Base-by-base conservation (phyloP, 2,797 vertebrate species). In the Cossypha heuglini region DNA sequence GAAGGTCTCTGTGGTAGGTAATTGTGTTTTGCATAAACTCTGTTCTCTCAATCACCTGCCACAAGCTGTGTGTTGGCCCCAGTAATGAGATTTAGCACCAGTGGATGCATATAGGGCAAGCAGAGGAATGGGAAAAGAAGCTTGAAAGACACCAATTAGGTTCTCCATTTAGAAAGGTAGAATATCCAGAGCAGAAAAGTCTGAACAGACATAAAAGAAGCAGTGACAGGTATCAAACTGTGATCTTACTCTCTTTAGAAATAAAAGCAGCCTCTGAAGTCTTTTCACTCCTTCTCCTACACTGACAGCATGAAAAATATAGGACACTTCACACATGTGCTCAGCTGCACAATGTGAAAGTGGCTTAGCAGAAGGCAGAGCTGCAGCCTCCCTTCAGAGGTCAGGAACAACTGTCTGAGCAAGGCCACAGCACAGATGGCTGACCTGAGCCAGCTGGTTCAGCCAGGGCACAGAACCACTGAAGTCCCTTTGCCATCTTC, bases 181-280 rank as follows among this genome's bases (percentile, higher is more conserved):
- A 33, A 75, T 78, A 93, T 80, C 29, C 59, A 83, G 71, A 85
- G 89, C 81, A 80, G 19, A 54, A 43, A 51, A 66, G 11, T 13
- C 73, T 92, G 46, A 84, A 52, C 9, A 91, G 69, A 90, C 66
- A 74, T 92, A 88, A 94, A 89, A 93, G 75, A 35, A 95, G n/a
- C 71, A 90, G 66, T 84, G 92, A 81, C 86, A 88, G 80, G 40
- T 81, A 88, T 75, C 79, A 78, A 78, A 86, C 69, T 86, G 48
- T 80, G 85, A 94, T 93, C 89, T 93, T 72, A 13, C 24, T 55
- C 35, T 51, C 71, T 76, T 94, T n/a, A 88, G 85, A 93, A 96
- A 51, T 33, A 17, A 88, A 90, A 93, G 90, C 38, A 64, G 12
- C 26, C 69, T 88, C 87, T 69, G 76, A 88, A 88, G 40, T 78